These are phyloP conservation scores for Brachylomia viminalis DNA, from an alignment of 2,888 invertebrate genomes.

Conservation along the genomic window DNA sequence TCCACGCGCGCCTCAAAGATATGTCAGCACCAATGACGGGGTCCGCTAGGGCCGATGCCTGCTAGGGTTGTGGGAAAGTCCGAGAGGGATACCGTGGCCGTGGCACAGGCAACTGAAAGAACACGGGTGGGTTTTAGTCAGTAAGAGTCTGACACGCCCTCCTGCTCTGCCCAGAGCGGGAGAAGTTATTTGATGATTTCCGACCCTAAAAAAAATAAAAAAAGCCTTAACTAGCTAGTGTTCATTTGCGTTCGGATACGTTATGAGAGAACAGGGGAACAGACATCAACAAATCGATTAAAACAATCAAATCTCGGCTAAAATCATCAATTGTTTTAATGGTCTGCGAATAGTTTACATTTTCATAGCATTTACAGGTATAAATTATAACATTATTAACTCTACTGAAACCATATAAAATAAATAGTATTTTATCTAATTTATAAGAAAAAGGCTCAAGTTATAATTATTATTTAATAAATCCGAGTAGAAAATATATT, in stretches of 20 bases:
- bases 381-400: neutral
- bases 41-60: too few species aligned
- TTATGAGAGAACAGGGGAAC: neutral
- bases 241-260: neutral
- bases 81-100: too few species aligned
- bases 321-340: neutral
- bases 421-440: neutral
- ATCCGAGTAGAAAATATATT: neutral
- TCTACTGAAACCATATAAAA: neutral
- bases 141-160: too few species aligned
- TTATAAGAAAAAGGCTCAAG: neutral
- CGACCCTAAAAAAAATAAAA: too few species aligned
- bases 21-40: too few species aligned
- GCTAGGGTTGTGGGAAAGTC: too few species aligned
- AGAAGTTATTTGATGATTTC: too few species aligned
- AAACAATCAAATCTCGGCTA: neutral
- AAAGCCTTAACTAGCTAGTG: too few species aligned
- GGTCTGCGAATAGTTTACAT: neutral
- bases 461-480: neutral
- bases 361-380: neutral
- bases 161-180: too few species aligned
- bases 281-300: neutral
- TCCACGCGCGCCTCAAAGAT: too few species aligned
- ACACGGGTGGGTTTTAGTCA: too few species aligned
- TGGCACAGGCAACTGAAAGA: too few species aligned